Evolutionary conservation across 1,140 invertebrate genomes (phyloP), one percentile per base, ranked within the genome.

Genomic region (Plectrocnemia conspersa): DNA sequence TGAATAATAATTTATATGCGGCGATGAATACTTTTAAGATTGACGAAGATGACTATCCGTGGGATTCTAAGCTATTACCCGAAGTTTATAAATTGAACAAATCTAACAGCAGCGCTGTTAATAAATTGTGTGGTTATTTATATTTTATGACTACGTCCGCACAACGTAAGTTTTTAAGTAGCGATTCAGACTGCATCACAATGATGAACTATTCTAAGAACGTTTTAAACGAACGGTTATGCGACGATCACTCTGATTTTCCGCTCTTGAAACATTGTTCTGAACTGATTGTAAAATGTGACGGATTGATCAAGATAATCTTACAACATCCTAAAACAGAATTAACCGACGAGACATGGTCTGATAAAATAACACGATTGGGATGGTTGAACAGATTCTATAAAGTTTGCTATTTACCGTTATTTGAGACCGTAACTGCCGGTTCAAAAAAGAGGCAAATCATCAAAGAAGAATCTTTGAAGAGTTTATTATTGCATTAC

Each of bases 341-440:
- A n/a, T n/a, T n/a, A n/a, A n/a, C n/a, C n/a, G n/a, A n/a, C n/a
- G n/a, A n/a, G n/a, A n/a, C n/a, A n/a, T n/a, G n/a, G n/a, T n/a
- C n/a, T n/a, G n/a, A n/a, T n/a, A n/a, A n/a, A n/a, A n/a, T n/a
- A n/a, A n/a, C n/a, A n/a, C n/a, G n/a, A n/a, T 63, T 81, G 5
- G 74, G 70, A 38, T 78, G 74, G 74, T 64, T 74, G 11, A 64
- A 63, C 10, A 69, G 78, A 65, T 80, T 79, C 45, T 64, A 65
- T 54, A 65, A 64, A 58, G 50, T 64, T 47, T 67, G 67, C 46
- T 64, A 50, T 0, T 32, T 66, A 32, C 58, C 63, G 6, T 66
- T 74, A 44, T 69, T 74, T 61, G 53, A 62, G 22, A 53, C 15
- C 11, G 27, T 13, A 11, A 63, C 35, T 16, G 55, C 62, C 1